These are phyloP conservation scores for Aegithalos caudatus DNA, from an alignment of 2,113 vertebrate genomes.

Conservation along the genomic window DNA sequence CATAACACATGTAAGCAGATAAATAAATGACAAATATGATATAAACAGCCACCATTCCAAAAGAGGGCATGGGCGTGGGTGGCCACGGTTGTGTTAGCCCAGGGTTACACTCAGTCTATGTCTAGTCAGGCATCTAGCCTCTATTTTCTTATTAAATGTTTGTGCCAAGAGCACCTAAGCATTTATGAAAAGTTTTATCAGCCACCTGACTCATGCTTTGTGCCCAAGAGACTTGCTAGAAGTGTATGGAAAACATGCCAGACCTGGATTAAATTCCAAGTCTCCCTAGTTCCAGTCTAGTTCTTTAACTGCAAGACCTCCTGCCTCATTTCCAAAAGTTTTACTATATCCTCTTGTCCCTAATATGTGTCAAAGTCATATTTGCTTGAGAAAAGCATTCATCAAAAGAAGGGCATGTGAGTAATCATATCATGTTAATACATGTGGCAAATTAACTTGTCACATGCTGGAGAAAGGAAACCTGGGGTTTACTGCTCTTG, in stretches of 20 bases:
- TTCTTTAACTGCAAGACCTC: background rate
- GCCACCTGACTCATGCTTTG: background rate
- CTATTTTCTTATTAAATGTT: background rate
- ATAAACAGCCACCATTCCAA: background rate
- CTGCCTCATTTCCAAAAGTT: background rate
- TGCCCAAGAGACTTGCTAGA: background rate
- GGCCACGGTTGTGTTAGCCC: background rate
- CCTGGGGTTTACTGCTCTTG: background rate
- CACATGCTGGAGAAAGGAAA: background rate
- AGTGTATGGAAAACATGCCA: background rate
- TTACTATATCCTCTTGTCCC: background rate
- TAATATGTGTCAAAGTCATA: background rate
- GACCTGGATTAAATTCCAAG: background rate
- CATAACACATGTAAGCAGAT: background rate
- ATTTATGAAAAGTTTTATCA: background rate
- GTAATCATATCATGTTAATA: background rate
- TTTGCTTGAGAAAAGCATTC: background rate
- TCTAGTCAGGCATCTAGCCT: background rate
- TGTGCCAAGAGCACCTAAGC: background rate
- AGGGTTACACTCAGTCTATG: background rate
- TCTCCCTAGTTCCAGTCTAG: background rate
- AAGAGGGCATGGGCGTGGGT: background rate
- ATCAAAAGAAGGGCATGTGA: background rate
- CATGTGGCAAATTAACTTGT: slow-evolving; percentile 27
- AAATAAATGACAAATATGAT: background rate